Evolutionary conservation across 1,140 invertebrate species (phyloP), one percentile per base, ranked within the genome.

Genomic region (Liolophura sinensis): DNA sequence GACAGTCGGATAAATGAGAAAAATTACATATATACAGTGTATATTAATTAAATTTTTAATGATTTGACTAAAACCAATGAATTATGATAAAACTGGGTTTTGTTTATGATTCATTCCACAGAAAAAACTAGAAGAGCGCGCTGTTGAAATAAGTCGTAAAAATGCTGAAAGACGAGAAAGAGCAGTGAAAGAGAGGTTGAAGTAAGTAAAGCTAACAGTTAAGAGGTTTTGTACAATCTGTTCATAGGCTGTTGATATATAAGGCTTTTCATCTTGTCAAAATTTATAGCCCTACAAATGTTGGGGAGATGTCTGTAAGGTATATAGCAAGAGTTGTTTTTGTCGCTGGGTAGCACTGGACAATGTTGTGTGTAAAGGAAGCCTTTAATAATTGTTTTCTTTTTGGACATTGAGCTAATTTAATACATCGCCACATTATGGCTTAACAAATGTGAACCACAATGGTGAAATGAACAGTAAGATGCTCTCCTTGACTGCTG

Each of bases 61-160:
- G 46, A 4, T 6, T 60, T 60, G 7, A n/a, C 16, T 5, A 22
- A 3, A 57, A n/a, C 1, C 24, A 24, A 4, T 22, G 48, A 64
- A 60, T 47, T 24, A 14, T 27, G n/a, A 0, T 62, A 14, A 51
- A 51, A 51, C 46, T 66, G 55, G 31, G n/a, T n/a, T n/a, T 52
- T 25, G 16, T 66, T 51, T 5, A 63, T 24, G 12, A 25, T 24
- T 47, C 57, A 48, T 65, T 58, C 64, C 72, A 9, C 63, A 84
- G 82, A 78, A 81, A 77, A 70, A 73, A 27, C 67, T 84, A 25
- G 79, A 84, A 65, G 77, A 82, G 60, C 74, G 79, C 67, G 76
- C 78, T 47, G 73, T 73, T 64, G 83, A 84, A 72, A 79, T 81
- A 24, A 69, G 75, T 15, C 72, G 67, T 50, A 76, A 79, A 64